Conservation (phyloP, 2,888 invertebrate genomes). For the Drosophila rubida region DNA sequence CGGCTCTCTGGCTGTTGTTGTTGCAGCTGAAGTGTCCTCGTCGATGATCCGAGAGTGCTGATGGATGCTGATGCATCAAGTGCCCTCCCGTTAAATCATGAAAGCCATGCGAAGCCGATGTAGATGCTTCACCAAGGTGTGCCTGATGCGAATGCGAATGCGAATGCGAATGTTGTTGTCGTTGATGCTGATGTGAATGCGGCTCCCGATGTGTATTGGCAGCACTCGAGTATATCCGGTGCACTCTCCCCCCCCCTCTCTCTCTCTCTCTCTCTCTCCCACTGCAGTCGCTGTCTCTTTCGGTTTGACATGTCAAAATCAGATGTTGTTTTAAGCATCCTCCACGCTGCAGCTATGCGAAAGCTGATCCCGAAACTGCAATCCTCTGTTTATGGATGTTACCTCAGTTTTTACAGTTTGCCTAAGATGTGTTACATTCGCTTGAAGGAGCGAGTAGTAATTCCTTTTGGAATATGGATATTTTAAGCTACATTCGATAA, state of each 20-base stretch:
- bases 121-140: constrained; percentile 18
- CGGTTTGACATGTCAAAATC: constrained; percentile 21
- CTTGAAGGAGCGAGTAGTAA: too few relatives aligned
- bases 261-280: constrained; percentile 4
- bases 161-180: not conserved
- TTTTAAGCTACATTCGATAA: too few relatives aligned
- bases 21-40: constrained; percentile 44
- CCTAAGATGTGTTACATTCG: too few relatives aligned
- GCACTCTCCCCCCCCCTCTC: not conserved
- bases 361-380: not conserved
- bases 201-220: not conserved
- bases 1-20: constrained; percentile 4
- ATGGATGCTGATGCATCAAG: constrained; percentile 65
- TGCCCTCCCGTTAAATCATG: constrained; percentile 53
- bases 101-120: constrained; percentile 27
- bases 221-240: constrained; percentile 2
- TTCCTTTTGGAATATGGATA: too few relatives aligned
- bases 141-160: constrained; percentile 11
- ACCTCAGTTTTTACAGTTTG: too few relatives aligned
- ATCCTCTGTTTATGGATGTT: too few relatives aligned
- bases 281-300: not conserved
- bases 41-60: constrained; percentile 54
- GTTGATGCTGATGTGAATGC: constrained; percentile 5
- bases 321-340: constrained; percentile 8
- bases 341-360: constrained; percentile 9